A percentile compares a stretch with the other conserved stretches of the same genome.
phyloP scores from a whole-genome alignment of 2,888 invertebrate genomes.

The Heterodera filipjevi region DNA sequence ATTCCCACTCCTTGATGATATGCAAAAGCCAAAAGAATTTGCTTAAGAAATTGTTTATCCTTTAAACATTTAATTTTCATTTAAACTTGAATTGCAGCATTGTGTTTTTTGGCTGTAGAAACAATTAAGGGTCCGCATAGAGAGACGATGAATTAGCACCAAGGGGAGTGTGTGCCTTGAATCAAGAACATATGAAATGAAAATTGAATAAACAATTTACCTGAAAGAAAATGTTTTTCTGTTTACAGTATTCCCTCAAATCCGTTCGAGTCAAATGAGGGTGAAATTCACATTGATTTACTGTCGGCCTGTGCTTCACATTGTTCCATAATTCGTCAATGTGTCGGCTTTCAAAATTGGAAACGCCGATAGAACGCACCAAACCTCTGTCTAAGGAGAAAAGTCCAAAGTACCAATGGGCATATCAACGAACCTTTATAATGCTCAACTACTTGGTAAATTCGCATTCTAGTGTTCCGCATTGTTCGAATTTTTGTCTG shows the following conservation, averaged over 20 bases:
- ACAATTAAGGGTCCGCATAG: slow-evolving; percentile 71
- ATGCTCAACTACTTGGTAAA: slow-evolving; percentile 76
- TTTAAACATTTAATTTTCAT: not conserved
- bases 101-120: slow-evolving; percentile 71
- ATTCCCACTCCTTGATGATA: slow-evolving; percentile 74
- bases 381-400: slow-evolving; percentile 67
- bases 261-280: slow-evolving; percentile 66
- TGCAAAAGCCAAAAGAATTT: slow-evolving; percentile 76
- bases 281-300: slow-evolving; percentile 65
- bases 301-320: slow-evolving; percentile 38
- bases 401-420: no score
- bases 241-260: slow-evolving; percentile 65
- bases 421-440: no score
- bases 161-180: slow-evolving; percentile 68
- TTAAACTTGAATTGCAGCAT: slow-evolving; percentile 40
- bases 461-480: slow-evolving; percentile 72
- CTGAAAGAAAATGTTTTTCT: slow-evolving; percentile 66
- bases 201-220: slow-evolving; percentile 33
- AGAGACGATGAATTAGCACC: slow-evolving; percentile 67
- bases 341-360: slow-evolving; percentile 78
- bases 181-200: not conserved
- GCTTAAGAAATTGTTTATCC: slow-evolving; percentile 37
- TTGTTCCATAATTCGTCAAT: slow-evolving; percentile 71
- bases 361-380: slow-evolving; percentile 78
- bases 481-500: slow-evolving; percentile 69